These are phyloP conservation scores for Agrochola lota DNA, from an alignment of 2,888 invertebrate genomes.

Conservation along the genomic window DNA sequence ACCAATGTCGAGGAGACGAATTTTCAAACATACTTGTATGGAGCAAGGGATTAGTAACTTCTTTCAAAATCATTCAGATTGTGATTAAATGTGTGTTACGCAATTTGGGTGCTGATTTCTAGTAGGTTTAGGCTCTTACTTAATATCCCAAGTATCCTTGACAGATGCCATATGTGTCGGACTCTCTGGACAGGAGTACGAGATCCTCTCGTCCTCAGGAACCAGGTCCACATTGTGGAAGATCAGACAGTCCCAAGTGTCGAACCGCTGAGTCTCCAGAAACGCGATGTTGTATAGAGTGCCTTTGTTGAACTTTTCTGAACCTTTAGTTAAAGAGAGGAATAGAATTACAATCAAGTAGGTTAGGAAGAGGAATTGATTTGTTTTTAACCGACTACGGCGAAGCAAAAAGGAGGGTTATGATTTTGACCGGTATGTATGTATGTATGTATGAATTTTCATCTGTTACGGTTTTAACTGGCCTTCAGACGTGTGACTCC, in stretches of 20 bases:
- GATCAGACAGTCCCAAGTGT: conserved; percentile 52
- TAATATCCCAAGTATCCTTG: neutral
- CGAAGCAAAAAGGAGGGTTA: too few relatives aligned
- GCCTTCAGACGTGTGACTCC: too few relatives aligned
- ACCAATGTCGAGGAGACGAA: neutral
- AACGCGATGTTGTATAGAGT: conserved; percentile 54
- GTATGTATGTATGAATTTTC: too few relatives aligned
- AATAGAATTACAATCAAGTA: neutral
- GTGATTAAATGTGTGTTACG: too few relatives aligned
- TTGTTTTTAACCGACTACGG: neutral
- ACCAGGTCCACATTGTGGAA: conserved; percentile 58
- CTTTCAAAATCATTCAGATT: neutral
- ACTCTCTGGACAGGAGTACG: conserved; percentile 43
- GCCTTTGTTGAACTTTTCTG: conserved; percentile 60
- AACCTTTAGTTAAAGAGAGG: conserved; percentile 27
- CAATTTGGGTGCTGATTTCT: neutral
- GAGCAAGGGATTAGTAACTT: neutral
- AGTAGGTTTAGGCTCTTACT: conserved; percentile 2
- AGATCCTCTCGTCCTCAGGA: conserved; percentile 54
- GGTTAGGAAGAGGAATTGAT: neutral
- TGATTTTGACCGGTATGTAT: too few relatives aligned
- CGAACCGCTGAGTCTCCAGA: conserved; percentile 60
- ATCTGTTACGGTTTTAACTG: too few relatives aligned
- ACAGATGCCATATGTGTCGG: conserved; percentile 45
- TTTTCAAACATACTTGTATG: neutral